These are phyloP conservation scores for Amblyteles armatorius DNA, from an alignment of 2,888 invertebrate genomes.

Conservation along the genomic window DNA sequence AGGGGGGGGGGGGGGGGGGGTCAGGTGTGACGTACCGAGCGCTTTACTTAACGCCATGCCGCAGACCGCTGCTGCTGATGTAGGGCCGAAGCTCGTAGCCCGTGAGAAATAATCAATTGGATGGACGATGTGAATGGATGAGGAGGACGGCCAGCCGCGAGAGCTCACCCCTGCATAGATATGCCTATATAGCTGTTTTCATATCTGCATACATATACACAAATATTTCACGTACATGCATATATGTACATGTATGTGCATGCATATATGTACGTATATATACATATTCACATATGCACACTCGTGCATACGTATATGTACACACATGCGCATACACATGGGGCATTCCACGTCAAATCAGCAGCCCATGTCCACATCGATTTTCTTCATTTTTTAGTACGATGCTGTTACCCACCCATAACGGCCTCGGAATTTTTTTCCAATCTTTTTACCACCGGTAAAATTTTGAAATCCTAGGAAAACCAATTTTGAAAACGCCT, in stretches of 20 bases:
- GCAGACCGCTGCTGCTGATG: not conserved
- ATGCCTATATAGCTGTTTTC: not conserved
- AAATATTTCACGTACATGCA: not conserved
- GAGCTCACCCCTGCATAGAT: not conserved
- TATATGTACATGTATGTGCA: not conserved
- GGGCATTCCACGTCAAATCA: too few relatives aligned
- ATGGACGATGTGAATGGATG: slow-evolving; percentile 51
- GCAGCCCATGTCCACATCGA: too few relatives aligned
- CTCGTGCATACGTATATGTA: too few relatives aligned
- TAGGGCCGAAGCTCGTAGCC: not conserved
- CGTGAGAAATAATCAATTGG: slow-evolving; percentile 58
- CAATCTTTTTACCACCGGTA: too few relatives aligned
- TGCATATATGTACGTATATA: not conserved
- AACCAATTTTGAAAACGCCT: too few relatives aligned
- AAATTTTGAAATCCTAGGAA: too few relatives aligned
- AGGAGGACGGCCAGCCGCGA: slow-evolving; percentile 7
- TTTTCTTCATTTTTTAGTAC: too few relatives aligned
- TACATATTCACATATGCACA: not conserved
- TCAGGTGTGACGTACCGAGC: slow-evolving; percentile 29
- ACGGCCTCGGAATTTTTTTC: too few relatives aligned
- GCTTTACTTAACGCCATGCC: slow-evolving; percentile 35
- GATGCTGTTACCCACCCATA: too few relatives aligned
- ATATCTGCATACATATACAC: not conserved
- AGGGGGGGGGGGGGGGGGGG: not conserved
- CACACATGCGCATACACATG: not conserved